These are phyloP conservation scores for Aurelia coerulea DNA, from an alignment of 30 jellyfish, hydroid and myxozoan genomes.

Conservation along the genomic window DNA sequence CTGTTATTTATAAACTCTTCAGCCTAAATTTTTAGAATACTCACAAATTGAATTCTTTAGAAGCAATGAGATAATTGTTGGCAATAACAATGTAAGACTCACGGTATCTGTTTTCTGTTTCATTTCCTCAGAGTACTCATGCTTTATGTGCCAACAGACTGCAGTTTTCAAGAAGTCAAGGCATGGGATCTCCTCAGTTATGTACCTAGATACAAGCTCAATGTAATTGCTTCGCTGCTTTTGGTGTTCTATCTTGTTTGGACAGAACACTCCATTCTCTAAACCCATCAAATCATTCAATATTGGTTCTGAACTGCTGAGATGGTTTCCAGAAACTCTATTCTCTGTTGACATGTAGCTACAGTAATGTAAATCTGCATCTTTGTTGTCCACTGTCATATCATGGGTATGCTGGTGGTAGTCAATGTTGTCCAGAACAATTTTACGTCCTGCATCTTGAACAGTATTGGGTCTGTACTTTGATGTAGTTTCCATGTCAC, in stretches of 20 bases:
- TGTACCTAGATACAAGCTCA: conserved; percentile 23
- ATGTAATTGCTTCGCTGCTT: conserved; percentile 28
- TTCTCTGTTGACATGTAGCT: conserved; percentile 39
- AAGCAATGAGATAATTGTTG: too few relatives aligned
- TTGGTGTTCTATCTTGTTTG: conserved; percentile 35
- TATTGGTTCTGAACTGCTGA: conserved; percentile 8
- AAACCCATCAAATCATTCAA: conserved; percentile 13
- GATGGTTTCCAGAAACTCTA: conserved; percentile 32
- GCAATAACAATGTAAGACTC: not conserved
- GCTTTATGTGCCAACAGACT: conserved; percentile 16
- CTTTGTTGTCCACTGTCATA: conserved; percentile 14
- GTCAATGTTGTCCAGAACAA: conserved; percentile 40
- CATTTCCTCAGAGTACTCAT: conserved; percentile 17
- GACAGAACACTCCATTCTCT: conserved; percentile 39
- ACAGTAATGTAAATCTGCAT: conserved; percentile 27
- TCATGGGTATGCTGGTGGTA: not conserved
- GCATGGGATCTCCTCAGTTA: conserved; percentile 29
- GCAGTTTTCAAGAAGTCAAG: conserved; percentile 4
- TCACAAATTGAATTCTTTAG: too few relatives aligned
- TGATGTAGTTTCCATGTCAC: not conserved
- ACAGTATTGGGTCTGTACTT: not conserved
- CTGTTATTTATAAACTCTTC: too few relatives aligned
- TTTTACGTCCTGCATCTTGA: conserved; percentile 26
- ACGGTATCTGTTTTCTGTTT: conserved; percentile 35
- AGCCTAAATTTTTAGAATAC: too few relatives aligned